Conservation (phyloP, 2,888 invertebrate genomes). For the Apamea sordens region DNA sequence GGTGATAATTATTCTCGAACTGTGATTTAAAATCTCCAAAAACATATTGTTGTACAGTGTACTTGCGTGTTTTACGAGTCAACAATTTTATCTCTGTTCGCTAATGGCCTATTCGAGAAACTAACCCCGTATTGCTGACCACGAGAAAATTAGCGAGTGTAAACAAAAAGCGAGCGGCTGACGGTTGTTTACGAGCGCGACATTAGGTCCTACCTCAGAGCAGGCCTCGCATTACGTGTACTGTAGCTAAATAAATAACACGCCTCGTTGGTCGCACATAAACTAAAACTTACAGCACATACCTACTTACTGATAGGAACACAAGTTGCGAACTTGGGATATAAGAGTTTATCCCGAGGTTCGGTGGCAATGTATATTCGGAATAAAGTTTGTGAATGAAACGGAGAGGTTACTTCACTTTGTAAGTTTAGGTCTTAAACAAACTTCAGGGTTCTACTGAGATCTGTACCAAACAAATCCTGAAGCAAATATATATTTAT, state of each 20-base stretch:
- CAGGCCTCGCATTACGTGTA: constrained; percentile 39
- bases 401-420: constrained; percentile 8
- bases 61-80: background rate
- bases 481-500: background rate
- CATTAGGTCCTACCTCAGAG: constrained; percentile 43
- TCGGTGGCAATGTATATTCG: constrained; percentile 6
- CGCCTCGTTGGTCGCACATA: constrained; percentile 45
- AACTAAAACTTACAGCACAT: constrained; percentile 54
- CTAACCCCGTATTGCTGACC: background rate
- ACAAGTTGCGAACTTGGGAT: constrained; percentile 52
- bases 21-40: background rate
- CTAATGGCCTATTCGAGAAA: background rate
- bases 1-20: background rate
- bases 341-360: constrained; percentile 45
- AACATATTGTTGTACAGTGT: background rate
- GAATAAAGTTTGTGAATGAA: constrained; percentile 31
- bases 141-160: constrained; percentile 8
- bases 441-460: constrained; percentile 10
- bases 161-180: constrained; percentile 49
- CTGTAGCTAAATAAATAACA: constrained; percentile 61
- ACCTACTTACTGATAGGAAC: constrained; percentile 24
- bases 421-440: background rate
- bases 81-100: background rate
- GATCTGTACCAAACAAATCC: background rate
- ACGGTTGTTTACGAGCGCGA: constrained; percentile 32